Percentiles rank a stretch among this genome's conserved stretches.
Conservation (phyloP, 2,113 vertebrate species). For the Mobula hypostoma region DNA sequence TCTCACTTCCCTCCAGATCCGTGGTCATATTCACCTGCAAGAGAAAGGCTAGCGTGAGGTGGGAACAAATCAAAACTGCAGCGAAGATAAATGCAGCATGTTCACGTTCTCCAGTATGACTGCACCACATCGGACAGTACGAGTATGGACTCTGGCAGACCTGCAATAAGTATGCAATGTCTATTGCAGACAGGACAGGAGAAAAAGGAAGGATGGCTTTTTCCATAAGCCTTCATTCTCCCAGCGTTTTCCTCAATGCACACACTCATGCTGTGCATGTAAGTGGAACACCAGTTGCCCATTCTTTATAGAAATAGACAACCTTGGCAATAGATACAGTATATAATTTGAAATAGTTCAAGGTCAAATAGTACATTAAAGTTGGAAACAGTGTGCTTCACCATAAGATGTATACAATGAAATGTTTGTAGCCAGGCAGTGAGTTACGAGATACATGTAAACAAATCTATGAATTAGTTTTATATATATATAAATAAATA, state of each 20-base stretch:
- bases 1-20: slow-evolving; percentile 90
- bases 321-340: no score
- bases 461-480: neutral
- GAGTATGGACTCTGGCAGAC: neutral
- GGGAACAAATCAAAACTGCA: neutral
- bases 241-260: neutral
- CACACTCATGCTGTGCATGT: neutral
- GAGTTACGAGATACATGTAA: neutral
- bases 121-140: neutral
- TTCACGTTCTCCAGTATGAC: neutral
- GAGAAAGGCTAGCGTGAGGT: neutral
- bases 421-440: neutral
- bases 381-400: no score
- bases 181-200: neutral
- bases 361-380: no score
- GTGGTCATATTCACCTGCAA: slow-evolving; percentile 90
- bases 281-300: neutral
- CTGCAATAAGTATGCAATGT: neutral
- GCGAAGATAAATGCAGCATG: neutral
- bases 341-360: no score
- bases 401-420: no score
- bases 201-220: neutral
- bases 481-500: neutral
- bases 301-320: neutral
- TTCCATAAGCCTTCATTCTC: neutral